Base-by-base conservation (phyloP, 2,797 vertebrate genomes). In the Anguilla obscura region DNA sequence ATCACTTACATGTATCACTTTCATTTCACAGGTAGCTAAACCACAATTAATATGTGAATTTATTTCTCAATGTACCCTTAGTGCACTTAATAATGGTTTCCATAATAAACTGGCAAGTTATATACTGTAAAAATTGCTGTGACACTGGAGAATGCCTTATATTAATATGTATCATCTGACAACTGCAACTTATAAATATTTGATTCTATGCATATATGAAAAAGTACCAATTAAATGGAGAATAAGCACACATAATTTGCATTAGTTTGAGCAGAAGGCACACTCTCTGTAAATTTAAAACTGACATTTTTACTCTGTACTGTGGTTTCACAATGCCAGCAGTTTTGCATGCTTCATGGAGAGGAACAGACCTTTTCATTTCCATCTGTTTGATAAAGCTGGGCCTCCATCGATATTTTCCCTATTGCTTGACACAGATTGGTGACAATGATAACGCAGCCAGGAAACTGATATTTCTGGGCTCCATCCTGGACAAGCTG, bases 361-460 rank as follows among this genome's bases (percentile, higher is more conserved):
- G 40, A 40, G 76, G 76, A 45, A 48, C 36, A 80, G 30, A 74
- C 69, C 69, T 16, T 74, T 30, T 74, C 54, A 54, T 82, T 58
- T 87, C 76, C 71, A 82, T 60, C 54, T 76, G 86, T n/a, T 30
- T 52, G 66, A 58, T 21, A 58, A 83, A 24, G 48, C 18, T 48
- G 30, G 86, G 56, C 86, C 54, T 60, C 56, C 52, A 50, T n/a
- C 54, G 18, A 21, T 12, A 84, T 2, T 84, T 84, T 54, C 40
- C n/a, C 69, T 4, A 36, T 24, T 69, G 52, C 86, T 50, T 33
- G 71, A 79, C 71, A 36, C 74, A 82, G 86, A 87, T 82, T 76
- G 74, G 76, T 63, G 33, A 48, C 54, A 54, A 82, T 52, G 24
- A n/a, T 52, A 58, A 58, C n/a, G 33, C 50, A 79, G 52, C 86